Evolutionary conservation across 2,113 vertebrate genomes (phyloP), one percentile per base, ranked within the genome.

Genomic region (Entosphenus tridentatus): DNA sequence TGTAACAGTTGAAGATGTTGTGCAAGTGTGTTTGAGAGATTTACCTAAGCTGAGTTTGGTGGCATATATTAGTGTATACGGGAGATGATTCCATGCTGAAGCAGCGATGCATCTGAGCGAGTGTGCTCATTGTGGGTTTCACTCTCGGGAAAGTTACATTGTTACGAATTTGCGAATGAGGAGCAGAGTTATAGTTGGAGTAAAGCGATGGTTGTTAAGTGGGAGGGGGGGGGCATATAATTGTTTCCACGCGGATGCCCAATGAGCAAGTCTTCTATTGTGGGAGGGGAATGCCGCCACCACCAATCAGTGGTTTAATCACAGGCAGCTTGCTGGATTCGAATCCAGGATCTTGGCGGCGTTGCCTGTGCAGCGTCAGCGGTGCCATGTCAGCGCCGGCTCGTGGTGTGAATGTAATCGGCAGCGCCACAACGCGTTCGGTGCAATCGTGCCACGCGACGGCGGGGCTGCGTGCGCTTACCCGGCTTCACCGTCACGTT

Each of bases 401-500:
- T n/a, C 21, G 9, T 65, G 62, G n/a, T n/a, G 21, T 16, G 62
- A 8, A 65, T 65, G n/a, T 65, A n/a, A 65, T 21, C 21, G n/a
- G 9, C 21, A 21, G n/a, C 10, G 2, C 8, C n/a, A 65, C 9
- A 16, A 65, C 62, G n/a, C 21, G 10, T 65, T 65, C 62, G 21
- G 62, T 21, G 21, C 62, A 8, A n/a, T 9, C 21, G 10, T 11
- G 4, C 39, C 39, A 39, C 39, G 6, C 4, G 39, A 65, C 62
- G 21, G 21, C n/a, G 57, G 8, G 65, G 70, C 55, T 1, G 12
- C 67, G 10, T 56, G 56, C 39, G 73, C 80, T 78, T 77, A 98
- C 93, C 84, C 81, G 90, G 89, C 72, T 89, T 92, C 69, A 98
- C 93, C 0, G 89, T 96, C 3, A 98, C 89, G 3, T 98, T 98